phyloP scores from a whole-genome alignment of 2,797 vertebrate species.

The Loriculus beryllinus region DNA sequence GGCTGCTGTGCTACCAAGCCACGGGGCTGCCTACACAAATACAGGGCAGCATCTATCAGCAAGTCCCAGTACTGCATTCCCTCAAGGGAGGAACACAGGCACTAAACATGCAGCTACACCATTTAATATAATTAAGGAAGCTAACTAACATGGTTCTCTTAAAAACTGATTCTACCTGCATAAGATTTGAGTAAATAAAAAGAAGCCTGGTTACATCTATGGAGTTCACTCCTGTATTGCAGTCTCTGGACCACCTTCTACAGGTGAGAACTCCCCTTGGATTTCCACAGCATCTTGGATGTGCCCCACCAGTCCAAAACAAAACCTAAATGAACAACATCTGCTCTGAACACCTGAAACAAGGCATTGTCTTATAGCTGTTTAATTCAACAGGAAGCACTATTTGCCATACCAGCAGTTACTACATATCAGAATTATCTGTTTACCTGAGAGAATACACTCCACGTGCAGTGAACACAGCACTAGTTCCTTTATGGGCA shows the following conservation, averaged over 20 bases:
- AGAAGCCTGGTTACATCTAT: neutral
- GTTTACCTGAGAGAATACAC: neutral
- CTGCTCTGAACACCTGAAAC: neutral
- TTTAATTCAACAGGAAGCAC: neutral
- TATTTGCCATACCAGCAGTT: neutral
- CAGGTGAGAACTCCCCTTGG: neutral
- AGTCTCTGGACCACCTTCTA: neutral
- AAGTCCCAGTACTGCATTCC: rapidly evolving
- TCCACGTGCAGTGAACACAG: neutral
- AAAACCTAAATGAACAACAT: neutral
- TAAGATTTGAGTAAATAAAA: neutral
- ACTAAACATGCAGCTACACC: neutral
- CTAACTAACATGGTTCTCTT: neutral
- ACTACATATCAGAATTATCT: neutral
- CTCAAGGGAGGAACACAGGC: rapidly evolving
- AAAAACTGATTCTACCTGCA: neutral
- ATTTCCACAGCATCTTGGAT: neutral
- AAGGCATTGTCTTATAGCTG: neutral
- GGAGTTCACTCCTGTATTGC: neutral
- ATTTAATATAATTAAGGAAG: neutral
- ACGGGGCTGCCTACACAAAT: neutral
- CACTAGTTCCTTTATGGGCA: neutral
- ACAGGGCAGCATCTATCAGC: neutral
- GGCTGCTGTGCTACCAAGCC: neutral
- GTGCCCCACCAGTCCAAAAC: neutral